Percentiles rank a stretch among this genome's conserved stretches.
Evolutionary conservation across 23 tunicate species (phyloP).

Genomic region (Clavelina lepadiformis): DNA sequence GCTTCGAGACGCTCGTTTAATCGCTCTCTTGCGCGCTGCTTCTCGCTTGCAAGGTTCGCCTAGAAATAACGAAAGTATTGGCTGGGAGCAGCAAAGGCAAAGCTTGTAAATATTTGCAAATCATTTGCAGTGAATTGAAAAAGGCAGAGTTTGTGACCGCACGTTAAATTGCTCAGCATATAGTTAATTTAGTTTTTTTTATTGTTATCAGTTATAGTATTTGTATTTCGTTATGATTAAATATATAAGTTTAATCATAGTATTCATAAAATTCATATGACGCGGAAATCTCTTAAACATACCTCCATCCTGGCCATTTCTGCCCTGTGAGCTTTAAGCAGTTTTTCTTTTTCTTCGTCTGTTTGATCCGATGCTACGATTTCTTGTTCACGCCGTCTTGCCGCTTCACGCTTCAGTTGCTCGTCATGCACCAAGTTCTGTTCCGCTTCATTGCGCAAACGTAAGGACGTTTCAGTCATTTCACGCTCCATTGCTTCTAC

Average conservation of each 20-base stretch:
- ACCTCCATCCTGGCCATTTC: slow-evolving; percentile 60
- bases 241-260: too few relatives aligned
- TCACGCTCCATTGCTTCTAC: slow-evolving; percentile 55
- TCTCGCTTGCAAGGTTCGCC: slow-evolving; percentile 42
- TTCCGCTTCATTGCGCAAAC: slow-evolving; percentile 30
- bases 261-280: too few relatives aligned
- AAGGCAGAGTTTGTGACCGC: too few relatives aligned
- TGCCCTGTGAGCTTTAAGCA: slow-evolving; percentile 61
- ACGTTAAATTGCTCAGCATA: too few relatives aligned
- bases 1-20: slow-evolving; percentile 54
- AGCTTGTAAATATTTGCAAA: too few relatives aligned
- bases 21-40: slow-evolving; percentile 30
- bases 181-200: too few relatives aligned
- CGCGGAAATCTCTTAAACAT: too few relatives aligned
- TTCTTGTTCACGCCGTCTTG: slow-evolving; percentile 33
- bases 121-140: too few relatives aligned
- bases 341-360: slow-evolving; percentile 63
- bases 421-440: slow-evolving; percentile 24
- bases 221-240: too few relatives aligned
- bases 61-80: slow-evolving; percentile 4
- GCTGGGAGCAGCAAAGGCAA: not conserved
- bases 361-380: slow-evolving; percentile 45
- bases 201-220: too few relatives aligned
- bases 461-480: slow-evolving; percentile 41
- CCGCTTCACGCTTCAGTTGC: slow-evolving; percentile 19